These are phyloP conservation scores for Cinclus cinclus DNA, from an alignment of 2,113 vertebrate genomes.

Conservation along the genomic window DNA sequence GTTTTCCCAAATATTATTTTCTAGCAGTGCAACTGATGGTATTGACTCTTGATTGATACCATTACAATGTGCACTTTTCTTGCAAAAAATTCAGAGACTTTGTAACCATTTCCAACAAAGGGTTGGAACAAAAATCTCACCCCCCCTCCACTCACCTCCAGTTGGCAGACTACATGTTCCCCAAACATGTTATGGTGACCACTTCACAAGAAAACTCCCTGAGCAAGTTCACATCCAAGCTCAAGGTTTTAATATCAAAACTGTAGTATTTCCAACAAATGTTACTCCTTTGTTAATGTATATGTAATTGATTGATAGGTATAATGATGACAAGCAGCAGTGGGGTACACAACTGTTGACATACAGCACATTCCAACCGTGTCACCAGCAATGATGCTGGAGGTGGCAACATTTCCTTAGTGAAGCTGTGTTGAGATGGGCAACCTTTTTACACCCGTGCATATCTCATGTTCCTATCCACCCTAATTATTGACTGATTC, in stretches of 20 bases:
- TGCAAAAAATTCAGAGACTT: background rate
- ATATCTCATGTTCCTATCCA: fast-evolving
- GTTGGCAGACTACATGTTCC: background rate
- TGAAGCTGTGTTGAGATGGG: background rate
- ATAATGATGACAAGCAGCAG: background rate
- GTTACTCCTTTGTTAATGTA: background rate
- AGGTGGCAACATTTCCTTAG: background rate
- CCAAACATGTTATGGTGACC: background rate
- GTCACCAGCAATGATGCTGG: background rate
- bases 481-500: background rate
- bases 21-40: background rate
- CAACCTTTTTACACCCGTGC: background rate
- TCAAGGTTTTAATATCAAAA: background rate
- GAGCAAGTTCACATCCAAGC: background rate
- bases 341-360: background rate
- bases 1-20: background rate
- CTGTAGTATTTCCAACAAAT: background rate
- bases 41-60: background rate
- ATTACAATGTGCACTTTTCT: background rate
- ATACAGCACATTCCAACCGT: background rate
- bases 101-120: background rate
- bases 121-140: too few relatives aligned
- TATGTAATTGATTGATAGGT: background rate
- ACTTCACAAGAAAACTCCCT: background rate
- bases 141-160: background rate